These are phyloP conservation scores for Dascyllus trimaculatus DNA, from an alignment of 2,113 vertebrate species.

Conservation along the genomic window DNA sequence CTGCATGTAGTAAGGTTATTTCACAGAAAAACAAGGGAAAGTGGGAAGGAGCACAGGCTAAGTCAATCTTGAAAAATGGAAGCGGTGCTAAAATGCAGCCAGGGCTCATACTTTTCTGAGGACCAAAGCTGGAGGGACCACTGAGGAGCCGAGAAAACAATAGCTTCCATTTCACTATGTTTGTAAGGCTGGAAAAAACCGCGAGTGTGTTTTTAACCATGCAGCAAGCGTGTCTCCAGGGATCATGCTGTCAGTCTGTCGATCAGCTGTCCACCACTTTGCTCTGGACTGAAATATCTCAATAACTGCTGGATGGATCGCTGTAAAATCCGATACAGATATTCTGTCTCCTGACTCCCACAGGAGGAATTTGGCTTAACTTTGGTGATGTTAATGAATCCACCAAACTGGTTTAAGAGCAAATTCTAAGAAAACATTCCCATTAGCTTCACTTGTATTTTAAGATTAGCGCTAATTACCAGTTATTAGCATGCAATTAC, in stretches of 20 bases:
- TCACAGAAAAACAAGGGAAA: constrained; percentile 40
- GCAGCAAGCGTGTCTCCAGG: not conserved
- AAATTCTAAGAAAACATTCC: too few species aligned
- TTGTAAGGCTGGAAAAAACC: constrained; percentile 9
- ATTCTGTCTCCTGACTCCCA: not conserved
- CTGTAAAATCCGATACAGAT: not conserved
- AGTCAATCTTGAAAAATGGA: constrained; percentile 46
- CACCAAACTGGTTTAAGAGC: too few species aligned
- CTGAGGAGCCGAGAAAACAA: constrained; percentile 3
- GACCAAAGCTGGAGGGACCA: not conserved
- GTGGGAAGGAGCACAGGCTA: constrained; percentile 29
- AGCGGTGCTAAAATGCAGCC: not conserved
- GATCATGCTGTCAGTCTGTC: not conserved
- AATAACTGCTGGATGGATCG: not conserved
- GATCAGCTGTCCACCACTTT: not conserved
- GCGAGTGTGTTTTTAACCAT: not conserved
- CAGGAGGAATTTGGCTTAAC: not conserved
- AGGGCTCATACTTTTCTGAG: constrained; percentile 10
- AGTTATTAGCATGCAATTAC: not conserved
- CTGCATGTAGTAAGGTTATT: constrained; percentile 26
- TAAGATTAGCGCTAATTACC: not conserved
- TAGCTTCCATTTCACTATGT: constrained; percentile 1
- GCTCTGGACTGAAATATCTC: constrained; percentile 4
- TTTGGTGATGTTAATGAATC: not conserved
- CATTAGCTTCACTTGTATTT: not conserved